A percentile compares a stretch with the other conserved stretches of the same genome.
Evolutionary conservation across 2,113 vertebrate species (phyloP).

Genomic region (Eulemur rufifrons): DNA sequence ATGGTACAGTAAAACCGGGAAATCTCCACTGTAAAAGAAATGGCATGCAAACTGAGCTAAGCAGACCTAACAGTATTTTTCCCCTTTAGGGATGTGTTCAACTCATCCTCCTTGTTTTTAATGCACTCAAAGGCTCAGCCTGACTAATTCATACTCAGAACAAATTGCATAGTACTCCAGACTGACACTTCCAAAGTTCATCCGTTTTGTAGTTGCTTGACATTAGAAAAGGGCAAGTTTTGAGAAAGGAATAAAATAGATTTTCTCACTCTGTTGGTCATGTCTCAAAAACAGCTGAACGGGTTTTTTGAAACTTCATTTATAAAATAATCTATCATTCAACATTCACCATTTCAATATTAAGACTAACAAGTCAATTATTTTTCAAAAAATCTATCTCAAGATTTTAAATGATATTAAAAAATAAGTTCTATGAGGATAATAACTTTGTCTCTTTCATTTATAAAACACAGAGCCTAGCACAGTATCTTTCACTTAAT

Average conservation of each 20-base stretch:
- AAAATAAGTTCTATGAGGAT: background rate
- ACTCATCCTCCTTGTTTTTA: constrained; percentile 74
- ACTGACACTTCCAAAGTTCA: constrained; percentile 80
- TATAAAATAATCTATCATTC: constrained; percentile 64
- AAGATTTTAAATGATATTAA: constrained; percentile 11
- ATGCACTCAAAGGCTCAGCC: constrained; percentile 57
- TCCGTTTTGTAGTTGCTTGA: constrained; percentile 68
- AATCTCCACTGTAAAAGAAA: constrained; percentile 11
- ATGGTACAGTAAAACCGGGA: background rate
- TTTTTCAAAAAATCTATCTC: background rate
- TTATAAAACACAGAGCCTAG: background rate
- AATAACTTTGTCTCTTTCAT: background rate
- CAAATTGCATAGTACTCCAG: constrained; percentile 72
- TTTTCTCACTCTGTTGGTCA: constrained; percentile 74
- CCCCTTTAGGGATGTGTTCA: constrained; percentile 58
- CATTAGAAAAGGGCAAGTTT: constrained; percentile 79
- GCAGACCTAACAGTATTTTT: constrained; percentile 39
- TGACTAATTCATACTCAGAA: constrained; percentile 75
- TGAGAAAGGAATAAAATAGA: constrained; percentile 75
- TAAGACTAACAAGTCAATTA: background rate
- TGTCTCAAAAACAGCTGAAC: constrained; percentile 64
- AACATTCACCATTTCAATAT: background rate
- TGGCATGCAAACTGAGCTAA: background rate
- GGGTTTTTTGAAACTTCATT: constrained; percentile 55
- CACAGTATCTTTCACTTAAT: background rate